Evolutionary conservation across 2,888 invertebrate genomes (phyloP).

Genomic region (Eristalis intricaria): DNA sequence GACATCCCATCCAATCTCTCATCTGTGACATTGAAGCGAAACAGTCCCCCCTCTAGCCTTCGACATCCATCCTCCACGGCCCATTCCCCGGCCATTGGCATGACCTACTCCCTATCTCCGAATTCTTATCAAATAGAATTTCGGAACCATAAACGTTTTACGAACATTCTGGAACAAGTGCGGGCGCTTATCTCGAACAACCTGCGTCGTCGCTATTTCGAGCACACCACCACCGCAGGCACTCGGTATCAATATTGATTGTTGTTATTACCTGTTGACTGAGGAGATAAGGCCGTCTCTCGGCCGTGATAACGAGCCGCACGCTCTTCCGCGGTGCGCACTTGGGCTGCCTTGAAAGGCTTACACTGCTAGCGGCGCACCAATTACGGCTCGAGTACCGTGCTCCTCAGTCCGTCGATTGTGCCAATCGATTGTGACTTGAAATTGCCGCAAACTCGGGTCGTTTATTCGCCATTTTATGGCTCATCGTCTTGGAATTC

Average conservation of each 20-base stretch:
- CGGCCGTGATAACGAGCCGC: constrained; percentile 6
- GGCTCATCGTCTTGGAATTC: constrained; percentile 43
- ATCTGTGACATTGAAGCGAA: too few relatives aligned
- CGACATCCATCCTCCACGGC: too few relatives aligned
- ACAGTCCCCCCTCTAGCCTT: too few relatives aligned
- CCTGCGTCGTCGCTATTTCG: too few relatives aligned
- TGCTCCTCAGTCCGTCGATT: background rate
- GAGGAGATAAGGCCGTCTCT: constrained; percentile 11
- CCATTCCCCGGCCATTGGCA: background rate
- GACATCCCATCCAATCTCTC: too few relatives aligned
- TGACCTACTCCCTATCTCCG: constrained; percentile 31
- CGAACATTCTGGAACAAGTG: too few relatives aligned
- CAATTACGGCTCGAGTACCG: constrained; percentile 31
- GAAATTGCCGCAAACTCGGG: background rate
- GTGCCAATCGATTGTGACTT: background rate
- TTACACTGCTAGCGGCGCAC: constrained; percentile 11
- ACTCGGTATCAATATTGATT: constrained; percentile 36
- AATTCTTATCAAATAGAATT: constrained; percentile 22
- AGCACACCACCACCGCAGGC: too few relatives aligned
- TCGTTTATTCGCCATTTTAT: background rate
- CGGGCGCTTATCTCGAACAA: too few relatives aligned
- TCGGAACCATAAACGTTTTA: too few relatives aligned
- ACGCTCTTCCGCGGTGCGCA: background rate
- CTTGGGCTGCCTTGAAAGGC: constrained; percentile 29
- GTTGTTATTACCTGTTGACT: constrained; percentile 24